Evolutionary conservation across 2,797 vertebrate species (phyloP).

Genomic region (Gallinago stenura): DNA sequence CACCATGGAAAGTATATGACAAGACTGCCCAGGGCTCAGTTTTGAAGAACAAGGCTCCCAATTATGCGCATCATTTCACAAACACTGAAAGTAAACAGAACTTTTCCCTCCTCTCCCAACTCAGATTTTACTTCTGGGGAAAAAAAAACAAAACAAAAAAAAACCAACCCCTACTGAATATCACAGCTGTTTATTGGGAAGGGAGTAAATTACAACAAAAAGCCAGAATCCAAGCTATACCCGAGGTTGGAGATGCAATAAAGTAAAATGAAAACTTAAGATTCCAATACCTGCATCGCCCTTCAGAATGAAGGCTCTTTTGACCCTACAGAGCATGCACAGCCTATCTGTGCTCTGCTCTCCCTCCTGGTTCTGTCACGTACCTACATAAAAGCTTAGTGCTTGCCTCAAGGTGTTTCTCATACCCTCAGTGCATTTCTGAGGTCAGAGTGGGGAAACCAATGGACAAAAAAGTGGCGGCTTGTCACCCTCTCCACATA

Average conservation of each 20-base stretch:
- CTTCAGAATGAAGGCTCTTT: not conserved
- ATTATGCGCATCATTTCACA: not conserved
- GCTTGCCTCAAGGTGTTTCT: not conserved
- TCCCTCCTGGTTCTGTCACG: not conserved
- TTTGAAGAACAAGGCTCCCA: not conserved
- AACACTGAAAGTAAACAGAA: not conserved
- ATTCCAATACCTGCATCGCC: fast-evolving
- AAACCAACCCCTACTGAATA: not conserved
- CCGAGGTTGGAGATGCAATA: not conserved
- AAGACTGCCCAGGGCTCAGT: not conserved
- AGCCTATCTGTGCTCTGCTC: not conserved
- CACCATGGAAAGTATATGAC: not conserved
- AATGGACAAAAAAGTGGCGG: not conserved
- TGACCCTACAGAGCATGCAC: not conserved
- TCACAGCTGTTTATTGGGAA: not conserved
- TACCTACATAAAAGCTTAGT: not conserved
- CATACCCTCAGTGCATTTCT: not conserved
- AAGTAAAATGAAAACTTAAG: not conserved
- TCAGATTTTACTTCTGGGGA: not conserved
- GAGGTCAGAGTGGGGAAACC: not conserved
- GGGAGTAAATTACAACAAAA: not conserved
- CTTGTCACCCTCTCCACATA: not conserved
- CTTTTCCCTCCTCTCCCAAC: not conserved
- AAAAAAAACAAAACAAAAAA: not conserved
- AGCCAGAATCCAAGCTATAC: not conserved